Conservation (phyloP, 2,888 invertebrate species). For the Drosophila kuntzei region DNA sequence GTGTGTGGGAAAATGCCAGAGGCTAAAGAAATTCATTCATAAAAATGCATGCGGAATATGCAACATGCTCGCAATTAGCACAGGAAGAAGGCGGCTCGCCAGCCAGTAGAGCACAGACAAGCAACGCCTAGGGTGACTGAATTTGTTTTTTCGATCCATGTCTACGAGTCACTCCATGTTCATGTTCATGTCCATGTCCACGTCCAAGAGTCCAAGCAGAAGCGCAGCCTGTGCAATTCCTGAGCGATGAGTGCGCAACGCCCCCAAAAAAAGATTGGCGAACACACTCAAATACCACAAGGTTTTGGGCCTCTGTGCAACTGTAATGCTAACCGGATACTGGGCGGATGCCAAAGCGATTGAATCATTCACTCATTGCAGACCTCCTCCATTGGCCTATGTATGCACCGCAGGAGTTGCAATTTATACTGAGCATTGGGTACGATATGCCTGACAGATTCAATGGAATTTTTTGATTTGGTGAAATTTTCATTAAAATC, state of each 20-base stretch:
- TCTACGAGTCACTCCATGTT: slow-evolving; percentile 8
- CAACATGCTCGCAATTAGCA: slow-evolving; percentile 67
- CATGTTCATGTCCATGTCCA: slow-evolving; percentile 12
- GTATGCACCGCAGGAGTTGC: slow-evolving; percentile 38
- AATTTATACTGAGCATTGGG: slow-evolving; percentile 38
- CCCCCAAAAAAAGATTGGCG: slow-evolving; percentile 58
- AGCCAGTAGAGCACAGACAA: slow-evolving; percentile 56
- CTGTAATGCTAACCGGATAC: slow-evolving; percentile 81
- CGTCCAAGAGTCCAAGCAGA: slow-evolving; percentile 38
- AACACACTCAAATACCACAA: slow-evolving; percentile 14
- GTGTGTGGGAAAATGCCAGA: slow-evolving; percentile 67
- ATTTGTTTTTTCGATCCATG: slow-evolving; percentile 13
- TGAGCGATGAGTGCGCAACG: slow-evolving; percentile 75
- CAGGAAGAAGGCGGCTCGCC: slow-evolving; percentile 67
- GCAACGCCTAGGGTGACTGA: slow-evolving; percentile 38
- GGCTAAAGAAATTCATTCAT: slow-evolving; percentile 66
- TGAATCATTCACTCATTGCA: slow-evolving; percentile 69
- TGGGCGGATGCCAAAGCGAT: slow-evolving; percentile 83
- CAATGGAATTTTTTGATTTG: slow-evolving; percentile 65
- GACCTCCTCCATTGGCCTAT: slow-evolving; percentile 37
- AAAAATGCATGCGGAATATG: slow-evolving; percentile 53
- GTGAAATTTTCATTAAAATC: slow-evolving; percentile 55
- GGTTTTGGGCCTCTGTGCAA: slow-evolving; percentile 18
- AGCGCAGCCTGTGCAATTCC: slow-evolving; percentile 63
- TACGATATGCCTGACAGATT: slow-evolving; percentile 66